Conservation (phyloP, 2,888 invertebrate genomes). For the Drosophila maculinotata region DNA sequence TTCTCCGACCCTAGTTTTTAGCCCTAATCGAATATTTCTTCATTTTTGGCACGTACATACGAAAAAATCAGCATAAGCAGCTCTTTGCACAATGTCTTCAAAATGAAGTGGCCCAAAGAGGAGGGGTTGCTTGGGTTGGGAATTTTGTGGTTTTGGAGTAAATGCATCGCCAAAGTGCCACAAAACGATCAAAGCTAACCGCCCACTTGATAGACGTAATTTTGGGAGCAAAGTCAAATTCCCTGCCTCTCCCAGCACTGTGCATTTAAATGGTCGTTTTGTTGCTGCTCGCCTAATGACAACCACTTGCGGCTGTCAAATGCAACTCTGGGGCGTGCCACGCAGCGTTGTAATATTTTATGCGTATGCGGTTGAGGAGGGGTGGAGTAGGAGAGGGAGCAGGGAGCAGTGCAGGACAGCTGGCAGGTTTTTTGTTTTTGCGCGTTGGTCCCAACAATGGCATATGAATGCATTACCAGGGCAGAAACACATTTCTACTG, state of each 20-base stretch:
- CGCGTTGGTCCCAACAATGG: constrained; percentile 63
- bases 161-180: constrained; percentile 66
- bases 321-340: constrained; percentile 69
- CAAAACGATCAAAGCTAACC: constrained; percentile 72
- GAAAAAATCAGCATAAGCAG: constrained; percentile 55
- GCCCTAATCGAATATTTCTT: constrained; percentile 45
- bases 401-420: background rate
- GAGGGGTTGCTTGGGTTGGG: constrained; percentile 16
- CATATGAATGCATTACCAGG: constrained; percentile 73
- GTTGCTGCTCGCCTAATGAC: constrained; percentile 72
- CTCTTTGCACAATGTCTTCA: constrained; percentile 38
- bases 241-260: constrained; percentile 45
- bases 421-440: constrained; percentile 36
- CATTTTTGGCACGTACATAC: constrained; percentile 54
- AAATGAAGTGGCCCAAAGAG: constrained; percentile 41
- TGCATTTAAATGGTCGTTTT: constrained; percentile 78
- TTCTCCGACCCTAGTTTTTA: background rate
- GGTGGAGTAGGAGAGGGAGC: background rate
- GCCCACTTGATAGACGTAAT: constrained; percentile 78
- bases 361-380: constrained; percentile 50
- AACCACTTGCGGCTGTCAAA: constrained; percentile 81
- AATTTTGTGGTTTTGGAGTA: background rate
- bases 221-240: constrained; percentile 36
- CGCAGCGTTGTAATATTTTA: constrained; percentile 75
- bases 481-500: constrained; percentile 18